phyloP scores from a whole-genome alignment of 2,113 vertebrate species.

The Myanophis thanlyinensis region DNA sequence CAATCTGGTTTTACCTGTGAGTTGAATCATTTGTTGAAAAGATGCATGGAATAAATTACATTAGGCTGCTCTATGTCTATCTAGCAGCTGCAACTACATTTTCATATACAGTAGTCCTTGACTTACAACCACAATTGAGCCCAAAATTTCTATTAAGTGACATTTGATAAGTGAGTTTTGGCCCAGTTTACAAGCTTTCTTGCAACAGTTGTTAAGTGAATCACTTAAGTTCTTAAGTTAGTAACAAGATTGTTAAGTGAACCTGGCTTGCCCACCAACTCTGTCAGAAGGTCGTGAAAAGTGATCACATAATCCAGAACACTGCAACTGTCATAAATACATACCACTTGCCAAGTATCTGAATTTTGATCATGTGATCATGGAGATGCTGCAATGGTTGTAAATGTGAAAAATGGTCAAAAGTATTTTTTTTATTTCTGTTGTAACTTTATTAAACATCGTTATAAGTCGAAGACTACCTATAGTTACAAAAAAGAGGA shows the following conservation, averaged over 20 bases:
- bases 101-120: not conserved
- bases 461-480: not conserved
- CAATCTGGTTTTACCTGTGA: not conserved
- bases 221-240: not conserved
- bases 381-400: not conserved
- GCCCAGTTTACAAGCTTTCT: not conserved
- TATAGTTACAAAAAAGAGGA: not conserved
- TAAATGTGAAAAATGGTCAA: not conserved
- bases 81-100: not conserved
- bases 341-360: not conserved
- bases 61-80: not conserved
- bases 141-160: not conserved
- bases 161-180: not conserved
- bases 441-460: not conserved
- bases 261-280: not conserved
- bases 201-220: not conserved
- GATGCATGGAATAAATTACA: not conserved
- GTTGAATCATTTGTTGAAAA: not conserved
- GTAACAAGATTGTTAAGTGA: not conserved
- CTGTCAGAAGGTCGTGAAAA: not conserved
- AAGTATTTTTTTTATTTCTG: not conserved
- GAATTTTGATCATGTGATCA: not conserved
- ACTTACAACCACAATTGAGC: not conserved
- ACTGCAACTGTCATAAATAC: not conserved
- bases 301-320: not conserved